Evolutionary conservation across 2,888 invertebrate species (phyloP), one percentile per base, ranked within the genome.

Genomic region (Leistus spinibarbis): DNA sequence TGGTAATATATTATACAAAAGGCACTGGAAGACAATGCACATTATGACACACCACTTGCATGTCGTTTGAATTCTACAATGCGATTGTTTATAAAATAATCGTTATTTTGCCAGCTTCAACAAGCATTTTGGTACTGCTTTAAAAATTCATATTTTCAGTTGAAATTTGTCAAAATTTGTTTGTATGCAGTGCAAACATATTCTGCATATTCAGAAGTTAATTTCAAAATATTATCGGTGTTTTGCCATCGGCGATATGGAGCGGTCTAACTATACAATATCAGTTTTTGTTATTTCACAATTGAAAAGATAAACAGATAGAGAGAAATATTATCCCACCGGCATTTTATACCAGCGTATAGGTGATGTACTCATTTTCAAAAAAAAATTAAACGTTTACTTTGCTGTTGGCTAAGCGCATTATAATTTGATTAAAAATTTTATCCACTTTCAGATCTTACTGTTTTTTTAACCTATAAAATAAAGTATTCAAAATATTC

Each of bases 371-470:
- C n/a, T n/a, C n/a, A n/a, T n/a, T n/a, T n/a, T n/a, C 53, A 10
- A 10, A 53, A 3, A 57, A 19, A 19, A 17, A 57, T 57, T 19
- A 53, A 7, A 10, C 57, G 57, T 57, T 57, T 57, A 57, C 13
- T 57, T 57, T 57, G 20, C 13, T 20, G n/a, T 17, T 7, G n/a
- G 57, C 7, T 57, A 57, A 57, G 57, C 57, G 57, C 57, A 57
- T 57, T 57, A 57, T 57, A 57, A 57, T 57, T 57, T 20, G 20
- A 57, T 57, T 57, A 57, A 57, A 57, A 57, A 57, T 57, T 53
- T 53, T 2, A 57, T 3, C 57, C 17, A 13, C 9, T 40, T 40
- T 3, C 24, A 24, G 24, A 24, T 24, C 40, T 40, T n/a, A n/a
- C n/a, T n/a, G n/a, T n/a, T n/a, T n/a, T n/a, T n/a, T n/a, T n/a